Percentiles rank a stretch among this genome's conserved stretches.
Evolutionary conservation across 2,888 invertebrate genomes (phyloP).

Genomic region (Melanostoma mellinum): DNA sequence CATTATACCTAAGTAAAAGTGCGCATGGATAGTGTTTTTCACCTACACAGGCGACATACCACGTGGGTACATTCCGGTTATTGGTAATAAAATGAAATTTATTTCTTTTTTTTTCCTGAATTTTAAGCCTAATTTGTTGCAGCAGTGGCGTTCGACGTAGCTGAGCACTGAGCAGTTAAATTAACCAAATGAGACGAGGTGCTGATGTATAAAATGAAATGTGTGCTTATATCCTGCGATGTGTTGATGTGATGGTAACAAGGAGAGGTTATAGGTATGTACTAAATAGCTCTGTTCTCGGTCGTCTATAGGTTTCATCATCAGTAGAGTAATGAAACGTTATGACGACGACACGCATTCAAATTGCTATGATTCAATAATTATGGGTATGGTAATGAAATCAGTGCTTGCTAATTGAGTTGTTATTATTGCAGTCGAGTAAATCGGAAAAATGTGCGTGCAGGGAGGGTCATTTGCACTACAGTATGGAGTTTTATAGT

Average conservation of each 20-base stretch:
- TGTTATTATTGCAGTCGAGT: conserved; percentile 65
- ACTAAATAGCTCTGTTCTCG: not conserved
- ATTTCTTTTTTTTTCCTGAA: conserved; percentile 50
- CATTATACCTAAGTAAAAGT: conserved; percentile 39
- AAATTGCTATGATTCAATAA: conserved; percentile 63
- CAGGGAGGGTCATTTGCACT: conserved; percentile 10
- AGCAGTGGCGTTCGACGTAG: conserved; percentile 15
- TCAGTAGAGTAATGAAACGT: conserved; percentile 60
- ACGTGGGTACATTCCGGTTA: not conserved
- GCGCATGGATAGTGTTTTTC: conserved; percentile 15
- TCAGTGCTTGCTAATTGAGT: conserved; percentile 66
- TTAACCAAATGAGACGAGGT: conserved; percentile 70
- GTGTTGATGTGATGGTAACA: not conserved
- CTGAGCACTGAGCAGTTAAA: conserved; percentile 44
- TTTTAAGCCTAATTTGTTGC: conserved; percentile 59
- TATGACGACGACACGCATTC: conserved; percentile 55
- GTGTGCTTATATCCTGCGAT: conserved; percentile 10
- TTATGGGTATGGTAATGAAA: conserved; percentile 63
- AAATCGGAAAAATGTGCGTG: conserved; percentile 1
- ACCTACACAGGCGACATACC: conserved; percentile 20
- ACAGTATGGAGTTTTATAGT: conserved; percentile 5
- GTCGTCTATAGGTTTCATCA: conserved; percentile 14
- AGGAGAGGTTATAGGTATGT: conserved; percentile 18
- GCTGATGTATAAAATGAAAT: conserved; percentile 59
- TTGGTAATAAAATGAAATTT: conserved; percentile 24